These are phyloP conservation scores for Drosophila austrosaltans DNA, from an alignment of 2,888 invertebrate genomes.

Conservation along the genomic window DNA sequence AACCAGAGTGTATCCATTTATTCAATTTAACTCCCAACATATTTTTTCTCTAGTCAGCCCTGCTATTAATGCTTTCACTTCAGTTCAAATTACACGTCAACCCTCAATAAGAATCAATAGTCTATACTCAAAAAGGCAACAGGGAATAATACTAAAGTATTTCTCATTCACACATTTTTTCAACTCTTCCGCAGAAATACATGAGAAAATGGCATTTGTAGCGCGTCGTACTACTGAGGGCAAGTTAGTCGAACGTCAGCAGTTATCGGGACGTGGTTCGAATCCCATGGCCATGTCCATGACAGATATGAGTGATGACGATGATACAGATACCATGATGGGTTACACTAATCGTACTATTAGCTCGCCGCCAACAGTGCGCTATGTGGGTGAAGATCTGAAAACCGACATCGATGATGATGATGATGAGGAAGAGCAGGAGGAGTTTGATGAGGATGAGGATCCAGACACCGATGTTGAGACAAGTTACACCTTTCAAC, in stretches of 20 bases:
- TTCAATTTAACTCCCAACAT: too few species aligned
- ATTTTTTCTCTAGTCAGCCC: not conserved
- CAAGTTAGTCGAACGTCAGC: slow-evolving; percentile 53
- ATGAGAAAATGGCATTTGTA: slow-evolving; percentile 51
- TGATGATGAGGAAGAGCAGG: not conserved
- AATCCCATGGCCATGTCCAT: slow-evolving; percentile 6
- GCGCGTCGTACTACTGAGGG: slow-evolving; percentile 55
- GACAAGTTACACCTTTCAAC: not conserved
- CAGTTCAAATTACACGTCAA: not conserved
- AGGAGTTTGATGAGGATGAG: not conserved
- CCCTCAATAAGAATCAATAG: not conserved
- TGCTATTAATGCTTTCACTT: not conserved
- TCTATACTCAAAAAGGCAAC: slow-evolving; percentile 1
- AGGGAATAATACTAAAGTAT: not conserved
- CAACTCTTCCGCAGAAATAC: slow-evolving; percentile 18
- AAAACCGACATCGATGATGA: not conserved
- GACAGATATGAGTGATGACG: slow-evolving; percentile 57
- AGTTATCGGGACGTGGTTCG: slow-evolving; percentile 28
- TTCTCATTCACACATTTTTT: slow-evolving; percentile 24
- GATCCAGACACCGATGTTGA: slow-evolving; percentile 16
- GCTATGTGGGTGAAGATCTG: slow-evolving; percentile 37
- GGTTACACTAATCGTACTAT: slow-evolving; percentile 56
- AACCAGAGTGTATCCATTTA: too few species aligned
- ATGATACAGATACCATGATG: slow-evolving; percentile 38
- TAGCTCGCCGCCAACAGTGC: slow-evolving; percentile 56